Evolutionary conservation across 2,113 vertebrate species (phyloP).

Genomic region (Lagopus muta): DNA sequence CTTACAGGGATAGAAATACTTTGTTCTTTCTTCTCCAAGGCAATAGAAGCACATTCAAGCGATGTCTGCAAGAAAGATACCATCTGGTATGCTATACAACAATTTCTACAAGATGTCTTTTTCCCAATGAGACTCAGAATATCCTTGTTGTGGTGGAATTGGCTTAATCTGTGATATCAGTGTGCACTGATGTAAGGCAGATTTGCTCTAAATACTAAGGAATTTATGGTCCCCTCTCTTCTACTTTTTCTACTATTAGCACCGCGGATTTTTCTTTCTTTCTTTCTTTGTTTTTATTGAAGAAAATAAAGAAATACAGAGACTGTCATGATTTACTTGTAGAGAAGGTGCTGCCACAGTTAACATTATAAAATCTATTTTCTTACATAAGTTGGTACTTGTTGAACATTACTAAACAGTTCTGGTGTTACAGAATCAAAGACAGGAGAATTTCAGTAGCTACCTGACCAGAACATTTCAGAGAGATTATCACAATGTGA

Average conservation of each 20-base stretch:
- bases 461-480: not conserved
- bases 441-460: not conserved
- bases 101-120: constrained; percentile 49
- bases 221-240: not conserved
- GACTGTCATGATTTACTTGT: not conserved
- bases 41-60: constrained; percentile 19
- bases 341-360: not conserved
- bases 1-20: not conserved
- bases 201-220: not conserved
- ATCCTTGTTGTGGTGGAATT: constrained; percentile 29
- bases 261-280: not conserved
- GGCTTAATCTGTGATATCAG: constrained; percentile 26
- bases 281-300: not conserved
- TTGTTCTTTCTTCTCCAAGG: constrained; percentile 34
- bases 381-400: not conserved
- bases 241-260: not conserved
- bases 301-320: not conserved
- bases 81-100: constrained; percentile 47
- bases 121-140: constrained; percentile 49
- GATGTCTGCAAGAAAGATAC: constrained; percentile 53
- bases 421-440: not conserved
- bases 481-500: not conserved
- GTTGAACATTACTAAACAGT: not conserved
- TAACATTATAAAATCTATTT: not conserved
- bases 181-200: constrained; percentile 18